phyloP scores from a whole-genome alignment of 2,113 vertebrate species.

The Hyla sarda region DNA sequence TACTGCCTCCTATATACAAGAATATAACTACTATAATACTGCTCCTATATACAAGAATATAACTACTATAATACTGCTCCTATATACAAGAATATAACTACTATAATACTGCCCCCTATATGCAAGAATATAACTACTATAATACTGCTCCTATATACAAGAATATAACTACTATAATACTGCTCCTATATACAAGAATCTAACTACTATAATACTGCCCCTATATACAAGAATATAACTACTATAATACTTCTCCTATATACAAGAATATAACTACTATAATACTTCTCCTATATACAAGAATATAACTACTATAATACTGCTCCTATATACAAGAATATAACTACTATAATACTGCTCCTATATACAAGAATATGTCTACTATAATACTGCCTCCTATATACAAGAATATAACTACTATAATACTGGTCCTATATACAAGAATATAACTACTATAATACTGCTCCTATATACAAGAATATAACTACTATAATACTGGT shows the following conservation, averaged over 20 bases:
- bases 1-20: background rate
- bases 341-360: constrained; percentile 10
- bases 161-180: constrained; percentile 15
- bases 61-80: constrained; percentile 1
- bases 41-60: background rate
- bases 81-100: constrained; percentile 11
- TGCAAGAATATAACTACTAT: constrained; percentile 11
- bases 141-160: background rate
- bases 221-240: constrained; percentile 10
- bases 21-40: constrained; percentile 5
- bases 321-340: background rate
- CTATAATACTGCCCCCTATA: constrained; percentile 4
- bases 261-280: constrained; percentile 9
- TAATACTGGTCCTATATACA: background rate
- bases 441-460: constrained; percentile 7
- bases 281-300: background rate
- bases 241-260: constrained; percentile 5
- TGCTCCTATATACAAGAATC: constrained; percentile 1
- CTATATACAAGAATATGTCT: background rate
- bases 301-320: constrained; percentile 16
- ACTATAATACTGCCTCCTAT: constrained; percentile 4
- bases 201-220: constrained; percentile 2
- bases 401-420: constrained; percentile 11
- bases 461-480: background rate
- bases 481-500: constrained; percentile 4